Percentiles rank a stretch among this genome's conserved stretches.
These are phyloP conservation scores for Aporophyla nigra DNA, from an alignment of 2,888 invertebrate species.

Conservation along the genomic window DNA sequence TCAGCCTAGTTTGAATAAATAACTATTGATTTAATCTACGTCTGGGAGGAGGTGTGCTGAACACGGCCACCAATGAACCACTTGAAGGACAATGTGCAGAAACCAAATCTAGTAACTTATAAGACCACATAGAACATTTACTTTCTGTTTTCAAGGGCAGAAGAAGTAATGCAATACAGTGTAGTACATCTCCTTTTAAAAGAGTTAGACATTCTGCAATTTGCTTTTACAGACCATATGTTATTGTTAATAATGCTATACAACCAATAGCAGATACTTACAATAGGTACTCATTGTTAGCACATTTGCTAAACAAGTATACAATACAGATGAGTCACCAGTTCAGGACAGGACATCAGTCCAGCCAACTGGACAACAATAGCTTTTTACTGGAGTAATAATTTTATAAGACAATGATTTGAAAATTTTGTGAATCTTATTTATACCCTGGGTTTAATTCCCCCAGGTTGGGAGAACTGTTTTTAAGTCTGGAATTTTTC, in stretches of 20 bases:
- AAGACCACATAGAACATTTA: not conserved
- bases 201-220: not conserved
- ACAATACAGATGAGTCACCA: slow-evolving; percentile 40
- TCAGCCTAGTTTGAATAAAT: no score
- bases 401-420: not conserved
- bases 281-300: slow-evolving; percentile 32
- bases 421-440: no score
- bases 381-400: not conserved
- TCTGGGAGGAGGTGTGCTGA: not conserved
- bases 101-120: not conserved
- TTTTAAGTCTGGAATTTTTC: no score
- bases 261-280: not conserved
- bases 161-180: not conserved
- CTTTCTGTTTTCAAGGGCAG: slow-evolving; percentile 16
- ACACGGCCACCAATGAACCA: not conserved
- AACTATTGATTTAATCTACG: not conserved
- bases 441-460: no score
- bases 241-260: slow-evolving; percentile 10
- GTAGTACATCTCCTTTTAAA: not conserved
- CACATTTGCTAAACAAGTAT: slow-evolving; percentile 14
- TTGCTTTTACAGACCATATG: not conserved
- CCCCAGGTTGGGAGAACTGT: no score
- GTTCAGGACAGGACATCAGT: not conserved
- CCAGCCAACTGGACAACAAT: no score
- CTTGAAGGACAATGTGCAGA: not conserved